Evolutionary conservation across 35 echinoderm and acorn worm species (phyloP), one percentile per base, ranked within the genome.

Genomic region (Patiria miniata): DNA sequence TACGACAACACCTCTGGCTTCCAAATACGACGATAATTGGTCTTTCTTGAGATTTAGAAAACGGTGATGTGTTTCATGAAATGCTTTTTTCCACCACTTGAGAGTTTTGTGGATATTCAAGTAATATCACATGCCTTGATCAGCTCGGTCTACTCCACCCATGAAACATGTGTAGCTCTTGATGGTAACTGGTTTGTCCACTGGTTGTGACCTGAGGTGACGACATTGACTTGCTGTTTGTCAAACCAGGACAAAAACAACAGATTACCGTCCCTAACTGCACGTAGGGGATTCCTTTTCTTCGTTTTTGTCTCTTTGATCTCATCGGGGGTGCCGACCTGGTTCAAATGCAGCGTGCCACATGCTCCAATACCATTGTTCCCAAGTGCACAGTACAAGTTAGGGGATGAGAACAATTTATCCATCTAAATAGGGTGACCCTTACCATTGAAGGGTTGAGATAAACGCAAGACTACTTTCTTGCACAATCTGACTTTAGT

Each of bases 131-230:
- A 95, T 28, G 17, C 77, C 29, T 36, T 86, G 77, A 39, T 91
- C 89, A 2, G 84, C 84, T 26, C 77, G 79, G 76, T 91, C 93
- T 5, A 91, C 93, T 32, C 93, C 93, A 16, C 93, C 93, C 93
- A 95, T 95, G 39, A 91, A 36, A 33, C 68, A 5, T 5, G 83
- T 90, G 59, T 93, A 88, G 17, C 87, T 37, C 26, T 93, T 80
- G 50, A 93, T 88, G 3, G 91, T 86, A 37, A 78, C 81, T 89
- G 93, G 93, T 38, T 90, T 77, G 14, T 0, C 15, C 1, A 1
- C 54, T 57, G 0, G 18, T 84, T 90, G 56, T 90, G 87, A 68
- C 89, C 54, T 19, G 87, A 73, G 1, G 81, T 51, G 17, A 91
- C 14, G 26, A 91, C 2, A 5, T 50, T 80, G 1, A 91, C 83